These are phyloP conservation scores for Fopius arisanus DNA, from an alignment of 1,140 invertebrate genomes.

Conservation along the genomic window DNA sequence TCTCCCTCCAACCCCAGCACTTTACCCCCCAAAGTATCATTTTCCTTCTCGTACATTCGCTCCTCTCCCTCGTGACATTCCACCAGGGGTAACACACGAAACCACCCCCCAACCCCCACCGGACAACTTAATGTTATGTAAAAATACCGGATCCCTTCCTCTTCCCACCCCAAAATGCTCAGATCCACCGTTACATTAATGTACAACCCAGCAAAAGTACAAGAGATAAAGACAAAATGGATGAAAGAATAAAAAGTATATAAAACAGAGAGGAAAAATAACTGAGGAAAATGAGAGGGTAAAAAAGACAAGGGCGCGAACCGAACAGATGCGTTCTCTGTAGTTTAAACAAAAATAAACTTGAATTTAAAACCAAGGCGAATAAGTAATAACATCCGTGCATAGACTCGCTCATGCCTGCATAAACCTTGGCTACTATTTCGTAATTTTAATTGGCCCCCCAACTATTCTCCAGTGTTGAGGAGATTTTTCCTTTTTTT, in stretches of 20 bases:
- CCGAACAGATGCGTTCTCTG: slow-evolving; percentile 54
- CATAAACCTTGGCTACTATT: slow-evolving; percentile 54
- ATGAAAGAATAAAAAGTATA: slow-evolving; percentile 34
- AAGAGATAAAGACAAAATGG: slow-evolving; percentile 38
- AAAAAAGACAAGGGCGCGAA: slow-evolving; percentile 46
- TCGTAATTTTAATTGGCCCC: slow-evolving; percentile 57
- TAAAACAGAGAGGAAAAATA: slow-evolving; percentile 4
- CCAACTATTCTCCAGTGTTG: not conserved
- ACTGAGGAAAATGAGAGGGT: slow-evolving; percentile 14
- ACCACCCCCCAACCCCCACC: slow-evolving; percentile 30
- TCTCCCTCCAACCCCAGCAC: slow-evolving; percentile 16
- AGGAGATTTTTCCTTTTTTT: slow-evolving; percentile 11
- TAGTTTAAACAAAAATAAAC: slow-evolving; percentile 60
- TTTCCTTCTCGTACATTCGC: slow-evolving; percentile 3
- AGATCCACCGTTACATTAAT: slow-evolving; percentile 18
- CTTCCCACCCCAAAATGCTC: slow-evolving; percentile 13
- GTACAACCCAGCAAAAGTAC: not conserved
- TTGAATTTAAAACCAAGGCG: slow-evolving; percentile 49
- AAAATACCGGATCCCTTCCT: slow-evolving; percentile 50
- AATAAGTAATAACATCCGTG: slow-evolving; percentile 58
- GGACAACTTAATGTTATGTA: slow-evolving; percentile 60
- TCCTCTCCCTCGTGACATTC: not conserved
- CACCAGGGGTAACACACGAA: slow-evolving; percentile 10
- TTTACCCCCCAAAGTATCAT: not conserved
- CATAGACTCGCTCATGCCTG: slow-evolving; percentile 38